Evolutionary conservation across 2,113 vertebrate species (phyloP).

Genomic region (Nannobrachium achirus): DNA sequence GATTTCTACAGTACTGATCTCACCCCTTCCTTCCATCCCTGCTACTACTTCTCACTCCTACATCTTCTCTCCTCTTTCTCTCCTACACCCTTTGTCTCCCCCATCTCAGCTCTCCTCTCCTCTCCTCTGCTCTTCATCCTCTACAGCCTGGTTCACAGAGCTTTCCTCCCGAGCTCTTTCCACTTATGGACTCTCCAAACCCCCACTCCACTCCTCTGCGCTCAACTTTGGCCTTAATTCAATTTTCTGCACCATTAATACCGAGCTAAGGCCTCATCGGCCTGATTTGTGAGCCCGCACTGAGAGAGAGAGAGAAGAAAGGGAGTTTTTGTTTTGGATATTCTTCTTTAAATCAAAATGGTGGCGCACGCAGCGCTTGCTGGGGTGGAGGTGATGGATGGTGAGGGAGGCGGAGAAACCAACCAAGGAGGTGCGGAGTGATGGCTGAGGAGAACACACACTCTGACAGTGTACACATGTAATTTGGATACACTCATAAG

Average conservation of each 20-base stretch:
- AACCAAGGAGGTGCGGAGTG: no score
- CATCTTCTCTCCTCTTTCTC: neutral
- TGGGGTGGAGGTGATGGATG: slow-evolving; percentile 43
- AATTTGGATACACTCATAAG: no score
- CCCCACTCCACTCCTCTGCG: neutral
- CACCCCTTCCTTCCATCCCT: neutral
- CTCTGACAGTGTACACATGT: no score
- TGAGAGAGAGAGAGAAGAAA: slow-evolving; percentile 18
- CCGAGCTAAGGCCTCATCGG: slow-evolving; percentile 41
- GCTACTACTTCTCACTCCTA: neutral
- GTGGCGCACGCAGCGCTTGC: neutral
- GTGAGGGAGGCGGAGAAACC: slow-evolving; percentile 21
- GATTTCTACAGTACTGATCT: no score
- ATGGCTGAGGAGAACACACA: no score
- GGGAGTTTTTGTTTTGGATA: slow-evolving; percentile 25
- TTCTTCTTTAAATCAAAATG: slow-evolving; percentile 56
- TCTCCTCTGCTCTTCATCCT: neutral
- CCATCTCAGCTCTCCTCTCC: neutral
- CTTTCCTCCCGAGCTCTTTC: neutral
- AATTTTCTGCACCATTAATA: slow-evolving; percentile 73
- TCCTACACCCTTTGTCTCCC: neutral
- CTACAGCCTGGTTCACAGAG: no score
- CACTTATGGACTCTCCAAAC: neutral
- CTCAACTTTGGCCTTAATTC: slow-evolving; percentile 56
- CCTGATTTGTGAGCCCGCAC: slow-evolving; percentile 53